Evolutionary conservation across 2,113 vertebrate species (phyloP).

Genomic region (Saimiri boliviensis): DNA sequence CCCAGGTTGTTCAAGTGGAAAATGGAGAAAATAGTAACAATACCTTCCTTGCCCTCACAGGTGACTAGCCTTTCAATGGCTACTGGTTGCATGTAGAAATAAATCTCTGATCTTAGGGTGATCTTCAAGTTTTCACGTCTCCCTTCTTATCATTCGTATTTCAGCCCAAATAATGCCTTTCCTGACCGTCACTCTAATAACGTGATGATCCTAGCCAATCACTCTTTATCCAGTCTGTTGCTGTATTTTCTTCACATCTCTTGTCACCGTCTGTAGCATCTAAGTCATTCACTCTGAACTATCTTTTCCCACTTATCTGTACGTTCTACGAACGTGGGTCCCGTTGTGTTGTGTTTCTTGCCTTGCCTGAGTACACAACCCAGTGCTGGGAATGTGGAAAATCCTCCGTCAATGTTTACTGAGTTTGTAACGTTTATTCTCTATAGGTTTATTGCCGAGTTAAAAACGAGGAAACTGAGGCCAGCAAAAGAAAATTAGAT

Average conservation of each 20-base stretch:
- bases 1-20: too few relatives aligned
- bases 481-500: too few relatives aligned
- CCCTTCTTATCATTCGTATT: neutral
- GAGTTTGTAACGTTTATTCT: too few relatives aligned
- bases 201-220: rapidly evolving
- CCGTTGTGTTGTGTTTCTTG: rapidly evolving
- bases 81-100: neutral
- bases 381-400: rapidly evolving
- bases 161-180: neutral
- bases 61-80: neutral
- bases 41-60: too few relatives aligned
- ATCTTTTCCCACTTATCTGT: neutral
- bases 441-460: too few relatives aligned
- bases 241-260: neutral
- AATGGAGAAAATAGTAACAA: too few relatives aligned
- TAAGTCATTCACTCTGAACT: neutral
- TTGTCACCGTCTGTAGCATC: neutral
- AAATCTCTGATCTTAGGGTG: neutral
- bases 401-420: too few relatives aligned
- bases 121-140: neutral
- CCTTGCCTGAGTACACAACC: neutral
- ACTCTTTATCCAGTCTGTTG: too few relatives aligned
- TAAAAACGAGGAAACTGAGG: too few relatives aligned
- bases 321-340: neutral
- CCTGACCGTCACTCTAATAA: neutral